These are phyloP conservation scores for Pantherophis vulpinus DNA, from an alignment of 2,797 vertebrate genomes.

Conservation along the genomic window DNA sequence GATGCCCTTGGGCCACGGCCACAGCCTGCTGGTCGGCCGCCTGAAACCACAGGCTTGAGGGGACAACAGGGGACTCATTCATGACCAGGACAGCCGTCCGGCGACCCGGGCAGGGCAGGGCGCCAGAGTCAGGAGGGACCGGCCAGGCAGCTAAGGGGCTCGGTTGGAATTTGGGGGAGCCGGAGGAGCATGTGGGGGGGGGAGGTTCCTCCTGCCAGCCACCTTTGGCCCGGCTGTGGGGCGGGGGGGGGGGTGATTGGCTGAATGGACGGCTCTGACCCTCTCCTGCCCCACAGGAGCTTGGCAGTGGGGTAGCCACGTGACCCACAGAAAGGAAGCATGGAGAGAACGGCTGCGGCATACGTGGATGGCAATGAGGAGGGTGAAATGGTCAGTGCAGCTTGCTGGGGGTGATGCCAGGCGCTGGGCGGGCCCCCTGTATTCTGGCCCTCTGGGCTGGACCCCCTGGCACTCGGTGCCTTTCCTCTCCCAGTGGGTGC, in stretches of 20 bases:
- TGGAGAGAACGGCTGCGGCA: neutral
- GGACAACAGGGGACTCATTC: neutral
- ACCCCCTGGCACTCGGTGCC: neutral
- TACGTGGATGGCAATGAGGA: neutral
- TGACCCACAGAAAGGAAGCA: slow-evolving; percentile 28
- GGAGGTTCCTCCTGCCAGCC: neutral
- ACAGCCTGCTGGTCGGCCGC: neutral
- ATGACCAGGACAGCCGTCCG: neutral
- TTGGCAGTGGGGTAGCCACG: slow-evolving; percentile 16
- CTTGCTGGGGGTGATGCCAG: neutral
- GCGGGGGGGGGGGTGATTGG: neutral
- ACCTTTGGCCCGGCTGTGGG: neutral
- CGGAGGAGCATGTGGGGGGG: neutral
- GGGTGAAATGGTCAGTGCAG: slow-evolving; percentile 11
- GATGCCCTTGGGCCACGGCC: neutral
- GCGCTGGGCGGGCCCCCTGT: too few relatives aligned
- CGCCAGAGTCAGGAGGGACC: neutral
- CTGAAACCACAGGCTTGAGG: neutral
- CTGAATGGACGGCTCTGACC: too few relatives aligned
- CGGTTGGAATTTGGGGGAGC: neutral
- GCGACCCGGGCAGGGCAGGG: neutral
- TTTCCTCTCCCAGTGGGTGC: neutral
- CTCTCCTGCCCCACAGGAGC: neutral
- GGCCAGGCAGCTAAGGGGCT: too few relatives aligned
- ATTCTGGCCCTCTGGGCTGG: neutral